A percentile compares a stretch with the other conserved stretches of the same genome.
Conservation (phyloP, 2,797 vertebrate genomes). For the Typhlichthys eigenmanni region DNA sequence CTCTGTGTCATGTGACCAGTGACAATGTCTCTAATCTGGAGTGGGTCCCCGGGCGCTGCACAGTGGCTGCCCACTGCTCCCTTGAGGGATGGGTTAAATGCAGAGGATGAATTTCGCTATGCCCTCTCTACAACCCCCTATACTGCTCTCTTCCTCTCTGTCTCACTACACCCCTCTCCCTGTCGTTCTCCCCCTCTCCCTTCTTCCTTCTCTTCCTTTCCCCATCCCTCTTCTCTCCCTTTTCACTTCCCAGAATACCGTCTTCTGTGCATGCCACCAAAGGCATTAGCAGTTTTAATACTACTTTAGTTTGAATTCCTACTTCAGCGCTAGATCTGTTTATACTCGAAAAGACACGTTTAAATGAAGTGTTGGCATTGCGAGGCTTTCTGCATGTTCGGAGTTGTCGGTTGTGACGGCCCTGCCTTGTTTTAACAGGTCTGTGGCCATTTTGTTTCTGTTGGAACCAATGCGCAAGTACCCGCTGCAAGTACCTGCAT, state of each 20-base stretch:
- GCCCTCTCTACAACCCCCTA: not conserved
- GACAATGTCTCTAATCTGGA: no score
- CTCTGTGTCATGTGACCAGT: not conserved
- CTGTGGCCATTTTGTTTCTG: no score
- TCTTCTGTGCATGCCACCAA: slow-evolving; percentile 40
- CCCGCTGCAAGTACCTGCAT: no score
- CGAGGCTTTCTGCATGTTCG: slow-evolving; percentile 3
- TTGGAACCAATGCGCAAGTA: no score
- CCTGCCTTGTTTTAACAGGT: no score
- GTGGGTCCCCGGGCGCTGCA: no score
- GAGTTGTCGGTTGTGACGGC: not conserved
- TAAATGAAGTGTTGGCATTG: slow-evolving; percentile 44
- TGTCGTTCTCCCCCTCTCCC: not conserved
- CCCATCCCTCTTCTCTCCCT: not conserved
- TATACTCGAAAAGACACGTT: slow-evolving; percentile 23
- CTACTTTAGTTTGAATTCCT: slow-evolving; percentile 39
- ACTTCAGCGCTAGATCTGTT: slow-evolving; percentile 25
- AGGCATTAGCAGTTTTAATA: slow-evolving; percentile 41
- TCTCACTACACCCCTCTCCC: not conserved
- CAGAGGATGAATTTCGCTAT: no score
- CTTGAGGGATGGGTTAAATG: no score
- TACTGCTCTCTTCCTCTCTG: not conserved
- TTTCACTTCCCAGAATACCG: slow-evolving; percentile 20
- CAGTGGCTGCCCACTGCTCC: no score
- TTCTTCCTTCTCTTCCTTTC: not conserved